Evolutionary conservation across 2,113 vertebrate species (phyloP).

Genomic region (Ctenomys sociabilis): DNA sequence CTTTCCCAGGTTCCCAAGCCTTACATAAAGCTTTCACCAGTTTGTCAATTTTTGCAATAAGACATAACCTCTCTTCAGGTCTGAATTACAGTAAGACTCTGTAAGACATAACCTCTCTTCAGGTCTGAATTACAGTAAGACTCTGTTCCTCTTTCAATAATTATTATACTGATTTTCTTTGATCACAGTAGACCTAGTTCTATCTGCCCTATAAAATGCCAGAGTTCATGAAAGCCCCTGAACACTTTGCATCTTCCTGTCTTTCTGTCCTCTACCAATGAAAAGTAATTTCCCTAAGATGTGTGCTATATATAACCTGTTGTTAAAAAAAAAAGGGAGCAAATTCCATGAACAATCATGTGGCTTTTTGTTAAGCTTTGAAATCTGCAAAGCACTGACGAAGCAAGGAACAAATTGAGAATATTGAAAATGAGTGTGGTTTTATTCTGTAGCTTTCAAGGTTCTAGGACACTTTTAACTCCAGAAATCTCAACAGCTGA

Average conservation of each 20-base stretch:
- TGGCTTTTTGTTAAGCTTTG: background rate
- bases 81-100: too few relatives aligned
- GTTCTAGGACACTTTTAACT: background rate
- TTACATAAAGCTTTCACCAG: background rate
- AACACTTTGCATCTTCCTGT: background rate
- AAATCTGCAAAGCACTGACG: constrained; percentile 17
- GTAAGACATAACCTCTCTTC: background rate
- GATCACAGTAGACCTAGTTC: background rate
- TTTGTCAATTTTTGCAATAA: background rate
- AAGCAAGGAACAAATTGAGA: background rate
- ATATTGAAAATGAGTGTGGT: background rate
- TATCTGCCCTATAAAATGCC: background rate
- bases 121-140: background rate
- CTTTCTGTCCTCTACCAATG: background rate
- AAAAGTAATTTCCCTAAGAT: background rate
- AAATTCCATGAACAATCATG: background rate
- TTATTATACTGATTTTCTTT: constrained; percentile 4
- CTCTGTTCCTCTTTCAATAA: background rate
- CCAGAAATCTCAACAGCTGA: constrained; percentile 8
- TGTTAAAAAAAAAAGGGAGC: background rate
- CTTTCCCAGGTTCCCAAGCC: background rate
- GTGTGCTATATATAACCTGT: background rate
- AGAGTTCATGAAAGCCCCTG: background rate
- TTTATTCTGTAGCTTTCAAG: background rate
- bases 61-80: background rate